A percentile compares a stretch with the other conserved stretches of the same genome.
These are phyloP conservation scores for Dicranocentrus wangi DNA, from an alignment of 2,888 invertebrate species.

Conservation along the genomic window DNA sequence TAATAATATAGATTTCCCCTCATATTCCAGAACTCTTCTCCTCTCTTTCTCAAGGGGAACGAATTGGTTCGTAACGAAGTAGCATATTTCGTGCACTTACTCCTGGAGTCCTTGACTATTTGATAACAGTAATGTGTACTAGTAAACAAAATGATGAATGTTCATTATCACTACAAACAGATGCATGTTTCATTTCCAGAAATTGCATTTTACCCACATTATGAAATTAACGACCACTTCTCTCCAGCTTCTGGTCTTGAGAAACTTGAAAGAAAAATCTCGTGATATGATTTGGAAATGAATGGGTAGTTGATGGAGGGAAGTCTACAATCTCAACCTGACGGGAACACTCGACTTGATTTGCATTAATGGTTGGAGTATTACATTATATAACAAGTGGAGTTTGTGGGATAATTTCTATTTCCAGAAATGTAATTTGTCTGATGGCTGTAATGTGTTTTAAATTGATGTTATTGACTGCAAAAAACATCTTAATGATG, in stretches of 20 bases:
- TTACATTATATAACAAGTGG: background rate
- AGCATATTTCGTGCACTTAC: conserved; percentile 44
- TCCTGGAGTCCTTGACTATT: conserved; percentile 47
- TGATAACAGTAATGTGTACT: conserved; percentile 43
- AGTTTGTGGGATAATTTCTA: conserved; percentile 35
- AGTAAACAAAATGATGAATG: conserved; percentile 42
- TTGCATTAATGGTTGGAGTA: conserved; percentile 34
- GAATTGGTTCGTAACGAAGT: conserved; percentile 34
- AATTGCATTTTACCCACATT: conserved; percentile 51
- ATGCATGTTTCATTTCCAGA: conserved; percentile 39
- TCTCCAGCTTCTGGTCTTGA: conserved; percentile 60
- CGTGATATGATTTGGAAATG: conserved; percentile 24
- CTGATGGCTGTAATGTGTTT: conserved; percentile 60
- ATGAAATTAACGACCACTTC: conserved; percentile 57
- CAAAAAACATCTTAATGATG: conserved; percentile 43
- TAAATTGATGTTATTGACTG: conserved; percentile 65
- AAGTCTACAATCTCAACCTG: too few species aligned
- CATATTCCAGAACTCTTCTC: background rate
- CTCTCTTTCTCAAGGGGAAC: conserved; percentile 4
- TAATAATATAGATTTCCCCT: background rate
- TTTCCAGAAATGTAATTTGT: conserved; percentile 62
- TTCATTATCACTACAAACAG: conserved; percentile 54
- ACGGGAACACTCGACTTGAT: background rate
- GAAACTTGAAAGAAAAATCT: too few species aligned
- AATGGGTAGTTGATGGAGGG: background rate